Percentiles rank a stretch among this genome's conserved stretches.
These are phyloP conservation scores for Cephus spinipes DNA, from an alignment of 2,888 invertebrate genomes.

Conservation along the genomic window DNA sequence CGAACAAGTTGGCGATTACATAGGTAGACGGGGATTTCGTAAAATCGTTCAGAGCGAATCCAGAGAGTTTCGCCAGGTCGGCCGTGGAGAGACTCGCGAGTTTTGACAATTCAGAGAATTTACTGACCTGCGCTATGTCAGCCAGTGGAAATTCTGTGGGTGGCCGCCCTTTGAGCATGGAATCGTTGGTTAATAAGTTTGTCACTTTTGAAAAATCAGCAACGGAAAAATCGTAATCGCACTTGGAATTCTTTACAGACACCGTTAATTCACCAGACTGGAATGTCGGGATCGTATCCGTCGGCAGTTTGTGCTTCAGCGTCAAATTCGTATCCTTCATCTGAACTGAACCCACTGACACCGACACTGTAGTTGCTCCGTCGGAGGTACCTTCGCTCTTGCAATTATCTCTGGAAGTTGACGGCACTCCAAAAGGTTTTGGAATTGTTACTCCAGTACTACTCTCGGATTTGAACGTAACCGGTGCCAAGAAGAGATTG, in stretches of 20 bases:
- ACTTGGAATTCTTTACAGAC: slow-evolving; percentile 59
- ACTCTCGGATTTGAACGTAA: slow-evolving; percentile 59
- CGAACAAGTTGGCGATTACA: slow-evolving; percentile 61
- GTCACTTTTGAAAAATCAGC: slow-evolving; percentile 19
- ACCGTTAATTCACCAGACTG: slow-evolving; percentile 62
- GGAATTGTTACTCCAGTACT: slow-evolving; percentile 53
- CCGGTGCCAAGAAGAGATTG: slow-evolving; percentile 82
- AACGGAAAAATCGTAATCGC: slow-evolving; percentile 53
- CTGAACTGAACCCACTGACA: slow-evolving; percentile 22
- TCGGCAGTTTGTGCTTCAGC: slow-evolving; percentile 27
- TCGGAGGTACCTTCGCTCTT: slow-evolving; percentile 44
- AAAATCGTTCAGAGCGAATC: slow-evolving; percentile 60
- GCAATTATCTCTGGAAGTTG: slow-evolving; percentile 45
- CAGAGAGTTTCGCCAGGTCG: slow-evolving; percentile 60
- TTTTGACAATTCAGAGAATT: slow-evolving; percentile 61
- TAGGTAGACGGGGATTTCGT: slow-evolving; percentile 59
- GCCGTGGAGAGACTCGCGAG: slow-evolving; percentile 58
- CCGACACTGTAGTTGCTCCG: background rate
- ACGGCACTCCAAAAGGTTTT: slow-evolving; percentile 55
- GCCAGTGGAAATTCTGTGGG: slow-evolving; percentile 57
- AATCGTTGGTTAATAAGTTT: slow-evolving; percentile 44
- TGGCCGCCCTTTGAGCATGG: slow-evolving; percentile 26
- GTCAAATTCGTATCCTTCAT: slow-evolving; percentile 28
- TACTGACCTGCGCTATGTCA: slow-evolving; percentile 57
- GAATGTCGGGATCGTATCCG: slow-evolving; percentile 58